Percentiles rank a stretch among this genome's conserved stretches.
Conservation (phyloP, 1,140 invertebrate species). For the Ostrea denselamellosa region DNA sequence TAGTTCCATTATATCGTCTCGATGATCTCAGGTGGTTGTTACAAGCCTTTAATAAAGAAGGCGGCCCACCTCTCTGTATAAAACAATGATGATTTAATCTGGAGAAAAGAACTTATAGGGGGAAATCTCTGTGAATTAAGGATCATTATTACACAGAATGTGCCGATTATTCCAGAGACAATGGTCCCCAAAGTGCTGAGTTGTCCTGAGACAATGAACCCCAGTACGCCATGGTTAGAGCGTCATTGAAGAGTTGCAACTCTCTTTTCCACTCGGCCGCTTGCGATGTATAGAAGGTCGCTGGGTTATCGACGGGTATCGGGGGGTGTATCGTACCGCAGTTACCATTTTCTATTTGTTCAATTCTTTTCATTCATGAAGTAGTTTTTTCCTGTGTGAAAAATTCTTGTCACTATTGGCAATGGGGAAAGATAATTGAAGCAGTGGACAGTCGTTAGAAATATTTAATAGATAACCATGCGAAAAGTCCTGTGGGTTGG, state of each 20-base stretch:
- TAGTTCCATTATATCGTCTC: slow-evolving; percentile 8
- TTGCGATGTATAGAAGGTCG: slow-evolving; percentile 11
- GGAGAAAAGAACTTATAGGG: background rate
- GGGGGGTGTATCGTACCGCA: background rate
- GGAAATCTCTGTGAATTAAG: slow-evolving; percentile 4
- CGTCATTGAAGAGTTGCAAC: background rate
- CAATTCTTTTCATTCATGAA: slow-evolving; percentile 36
- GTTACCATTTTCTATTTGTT: slow-evolving; percentile 14
- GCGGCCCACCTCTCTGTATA: background rate
- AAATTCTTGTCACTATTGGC: slow-evolving; percentile 17
- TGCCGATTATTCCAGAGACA: background rate
- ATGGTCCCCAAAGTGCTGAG: background rate
- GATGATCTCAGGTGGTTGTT: background rate
- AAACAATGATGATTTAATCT: background rate
- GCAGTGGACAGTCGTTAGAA: slow-evolving; percentile 3
- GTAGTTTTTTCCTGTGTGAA: slow-evolving; percentile 35
- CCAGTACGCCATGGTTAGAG: background rate
- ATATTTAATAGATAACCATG: slow-evolving; percentile 36
- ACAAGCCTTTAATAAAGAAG: background rate
- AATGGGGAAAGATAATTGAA: background rate
- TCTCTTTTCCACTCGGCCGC: slow-evolving; percentile 3
- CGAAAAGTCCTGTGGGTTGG: slow-evolving; percentile 5
- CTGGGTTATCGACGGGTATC: background rate
- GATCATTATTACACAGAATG: slow-evolving; percentile 18
- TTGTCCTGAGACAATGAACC: background rate